Base-by-base conservation (phyloP, 2,888 invertebrate genomes). In the Nymphalis urticae region DNA sequence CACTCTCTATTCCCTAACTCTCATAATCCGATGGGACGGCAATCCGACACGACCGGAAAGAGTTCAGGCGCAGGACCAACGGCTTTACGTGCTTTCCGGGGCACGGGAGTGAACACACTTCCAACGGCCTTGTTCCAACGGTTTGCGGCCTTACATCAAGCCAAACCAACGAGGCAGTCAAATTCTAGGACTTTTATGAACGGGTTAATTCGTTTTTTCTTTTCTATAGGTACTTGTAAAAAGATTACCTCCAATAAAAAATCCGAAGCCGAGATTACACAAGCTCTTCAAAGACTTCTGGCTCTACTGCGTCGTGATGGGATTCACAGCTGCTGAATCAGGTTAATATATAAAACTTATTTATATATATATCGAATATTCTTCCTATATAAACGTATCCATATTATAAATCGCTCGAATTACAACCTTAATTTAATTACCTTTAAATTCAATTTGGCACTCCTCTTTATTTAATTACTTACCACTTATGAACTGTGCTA, bases 261-360 rank as follows among this genome's bases (percentile, higher is more conserved):
- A 97, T 77, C 98, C 99, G 0, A 97, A 97, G 77, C 97, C 97
- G 0, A 94, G 99, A 8, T 93, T 99, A 51, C 96, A 98, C 82
- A 99, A 99, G 85, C 91, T 99, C n/a, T 99, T 99, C 88, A 95
- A 98, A 80, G 99, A 99, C 88, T 99, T 99, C 86, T 99, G 99
- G 99, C 94, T 99, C 58, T 99, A 99, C 85, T 99, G 98, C 85
- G 98, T 99, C 1, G 97, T 99, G 5, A 98, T 99, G 97, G 99
- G 99, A 13, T 99, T 99, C 87, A 98, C 98, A 0, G 96, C 96
- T 0, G 96, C 97, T 13, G 95, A 95, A 78, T 94, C 95, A 80
- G 95, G 95, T 95, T 85, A 76, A 70, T 82, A 82, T 70, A 27
- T 54, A 50, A 21, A 63, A 63, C 32, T 13, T 47, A 32, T 13